A percentile compares a stretch with the other conserved stretches of the same genome.
Evolutionary conservation across 2,113 vertebrate genomes (phyloP).

Genomic region (Hypomesus transpacificus): DNA sequence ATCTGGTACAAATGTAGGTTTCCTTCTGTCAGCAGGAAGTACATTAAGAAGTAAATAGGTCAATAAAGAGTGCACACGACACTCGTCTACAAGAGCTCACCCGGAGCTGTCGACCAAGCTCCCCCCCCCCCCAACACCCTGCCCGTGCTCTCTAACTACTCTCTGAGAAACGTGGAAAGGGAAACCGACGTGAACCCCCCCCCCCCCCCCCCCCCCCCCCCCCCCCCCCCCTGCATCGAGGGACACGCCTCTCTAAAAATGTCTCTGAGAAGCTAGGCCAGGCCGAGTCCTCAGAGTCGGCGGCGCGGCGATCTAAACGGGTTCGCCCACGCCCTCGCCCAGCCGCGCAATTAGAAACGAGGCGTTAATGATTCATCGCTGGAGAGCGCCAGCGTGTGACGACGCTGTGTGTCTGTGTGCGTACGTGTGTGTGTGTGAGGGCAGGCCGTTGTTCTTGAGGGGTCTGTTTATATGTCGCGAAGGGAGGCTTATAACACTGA

Average conservation of each 20-base stretch:
- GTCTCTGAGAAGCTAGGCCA: slow-evolving; percentile 1
- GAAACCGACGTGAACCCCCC: background rate
- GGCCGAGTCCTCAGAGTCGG: background rate
- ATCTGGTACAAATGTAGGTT: background rate
- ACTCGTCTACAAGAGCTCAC: slow-evolving; percentile 29
- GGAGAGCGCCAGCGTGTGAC: slow-evolving; percentile 26
- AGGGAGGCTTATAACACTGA: too few species aligned
- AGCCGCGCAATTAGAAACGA: background rate
- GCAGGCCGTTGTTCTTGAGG: background rate
- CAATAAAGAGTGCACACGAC: background rate
- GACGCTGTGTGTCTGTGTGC: slow-evolving; percentile 16
- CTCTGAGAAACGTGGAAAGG: background rate
- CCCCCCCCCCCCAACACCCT: slow-evolving; percentile 12
- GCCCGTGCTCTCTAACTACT: slow-evolving; percentile 9
- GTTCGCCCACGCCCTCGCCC: background rate
- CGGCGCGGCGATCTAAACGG: background rate
- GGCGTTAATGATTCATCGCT: background rate
- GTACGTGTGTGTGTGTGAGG: background rate
- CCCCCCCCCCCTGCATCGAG: background rate
- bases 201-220: too few species aligned
- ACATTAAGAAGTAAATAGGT: background rate
- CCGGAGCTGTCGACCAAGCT: slow-evolving; percentile 42
- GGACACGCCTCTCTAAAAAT: background rate
- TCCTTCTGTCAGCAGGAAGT: background rate
- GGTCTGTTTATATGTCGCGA: too few species aligned